These are phyloP conservation scores for Liasis olivaceus DNA, from an alignment of 2,797 vertebrate species.

Conservation along the genomic window DNA sequence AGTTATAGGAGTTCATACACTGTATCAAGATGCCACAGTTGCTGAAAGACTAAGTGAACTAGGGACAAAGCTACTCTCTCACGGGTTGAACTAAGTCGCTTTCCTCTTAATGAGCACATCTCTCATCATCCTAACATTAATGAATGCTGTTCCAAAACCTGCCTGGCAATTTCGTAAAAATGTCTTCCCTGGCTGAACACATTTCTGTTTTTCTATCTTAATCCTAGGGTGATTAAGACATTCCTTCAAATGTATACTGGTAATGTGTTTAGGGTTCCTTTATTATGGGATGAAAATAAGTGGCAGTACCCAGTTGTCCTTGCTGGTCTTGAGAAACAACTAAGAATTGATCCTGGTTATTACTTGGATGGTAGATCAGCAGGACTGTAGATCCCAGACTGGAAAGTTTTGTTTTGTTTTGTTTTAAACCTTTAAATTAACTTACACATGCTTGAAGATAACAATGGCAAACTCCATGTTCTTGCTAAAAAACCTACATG, in stretches of 20 bases:
- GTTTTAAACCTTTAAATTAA: neutral
- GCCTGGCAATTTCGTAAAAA: neutral
- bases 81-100: neutral
- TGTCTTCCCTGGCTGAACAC: neutral
- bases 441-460: neutral
- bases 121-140: neutral
- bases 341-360: neutral
- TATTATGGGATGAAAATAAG: neutral
- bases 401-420: neutral
- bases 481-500: neutral
- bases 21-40: neutral
- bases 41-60: neutral
- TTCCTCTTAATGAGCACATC: neutral
- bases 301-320: neutral
- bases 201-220: neutral
- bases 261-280: neutral
- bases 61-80: neutral
- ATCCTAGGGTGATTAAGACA: neutral
- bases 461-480: neutral
- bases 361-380: neutral
- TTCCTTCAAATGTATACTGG: neutral
- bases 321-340: neutral
- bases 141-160: neutral
- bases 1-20: neutral
- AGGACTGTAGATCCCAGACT: neutral